Evolutionary conservation across 2,797 vertebrate genomes (phyloP).

Genomic region (Chiropotes sagulatus): DNA sequence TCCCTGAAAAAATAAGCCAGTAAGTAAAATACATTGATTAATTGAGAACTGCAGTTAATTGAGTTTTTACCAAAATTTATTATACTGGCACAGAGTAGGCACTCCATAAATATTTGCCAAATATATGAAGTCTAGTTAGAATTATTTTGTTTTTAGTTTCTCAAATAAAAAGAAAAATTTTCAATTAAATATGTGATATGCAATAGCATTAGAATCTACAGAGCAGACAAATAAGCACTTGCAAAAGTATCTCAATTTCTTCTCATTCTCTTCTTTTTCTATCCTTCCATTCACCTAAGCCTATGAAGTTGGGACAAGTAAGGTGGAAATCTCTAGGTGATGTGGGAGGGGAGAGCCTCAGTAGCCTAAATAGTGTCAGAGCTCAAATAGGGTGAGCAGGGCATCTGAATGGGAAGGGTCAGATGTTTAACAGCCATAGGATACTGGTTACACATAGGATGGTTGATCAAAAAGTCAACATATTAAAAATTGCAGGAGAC

Average conservation of each 20-base stretch:
- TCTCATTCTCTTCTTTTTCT: background rate
- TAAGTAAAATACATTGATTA: constrained; percentile 67
- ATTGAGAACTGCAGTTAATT: constrained; percentile 66
- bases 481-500: background rate
- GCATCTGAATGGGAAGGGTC: no score
- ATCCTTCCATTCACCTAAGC: background rate
- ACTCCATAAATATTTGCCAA: constrained; percentile 56
- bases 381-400: background rate
- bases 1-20: constrained; percentile 60
- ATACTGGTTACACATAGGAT: background rate
- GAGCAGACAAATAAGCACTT: background rate
- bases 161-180: constrained; percentile 29
- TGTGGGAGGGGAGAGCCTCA: fast-evolving
- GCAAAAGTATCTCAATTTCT: background rate
- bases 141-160: constrained; percentile 61
- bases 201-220: background rate
- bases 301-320: background rate
- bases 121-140: constrained; percentile 44
- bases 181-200: constrained; percentile 32
- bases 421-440: background rate
- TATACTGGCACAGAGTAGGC: constrained; percentile 26
- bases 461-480: background rate
- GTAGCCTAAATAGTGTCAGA: background rate
- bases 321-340: background rate
- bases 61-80: constrained; percentile 64